Base-by-base conservation (phyloP, 2,797 vertebrate species). In the Myoxocephalus aenaeus region DNA sequence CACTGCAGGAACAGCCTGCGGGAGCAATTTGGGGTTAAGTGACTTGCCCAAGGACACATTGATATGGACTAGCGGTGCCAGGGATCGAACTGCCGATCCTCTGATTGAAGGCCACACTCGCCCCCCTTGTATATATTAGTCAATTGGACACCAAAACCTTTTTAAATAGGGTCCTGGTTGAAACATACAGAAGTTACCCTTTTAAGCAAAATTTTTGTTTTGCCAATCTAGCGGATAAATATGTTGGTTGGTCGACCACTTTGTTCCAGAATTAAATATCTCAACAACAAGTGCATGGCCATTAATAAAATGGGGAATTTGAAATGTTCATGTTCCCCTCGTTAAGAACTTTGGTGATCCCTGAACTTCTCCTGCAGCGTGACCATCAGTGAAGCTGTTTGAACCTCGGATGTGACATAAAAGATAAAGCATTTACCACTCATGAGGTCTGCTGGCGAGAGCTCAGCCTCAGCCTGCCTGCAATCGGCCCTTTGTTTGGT, bases 401-500 rank as follows among this genome's bases (percentile, higher is more conserved):
- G 67, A 73, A 61, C 34, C 34, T 66, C 22, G 38, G 53, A 72
- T 50, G 61, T 57, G 44, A 83, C 75, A 80, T 76, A 7, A 81
- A 76, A 81, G 48, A 69, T 7, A 6, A 80, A 75, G 62, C 51
- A 14, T 77, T 77, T 67, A 72, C 15, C 2, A 20, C n/a, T 36
- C 51, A 58, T 64, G 44, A 34, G 67, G 70, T 46, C 70, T 74
- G 75, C 48, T 69, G 27, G 85, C 58, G 7, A 62, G 44, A 50
- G 27, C 69, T 32, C 73, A 38, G 74, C 53, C 46, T 58, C 54
- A 2, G 64, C 25, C 80, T 8, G 72, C 13, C 78, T 63, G 82
- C 71, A 79, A 65, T 79, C 71, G 38, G 78, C 78, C 72, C 63
- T 90, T 92, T 91, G 87, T 92, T 90, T 80, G 71, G 29, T 53